Conservation (phyloP, 2,888 invertebrate genomes). For the Cybosia mesomella region DNA sequence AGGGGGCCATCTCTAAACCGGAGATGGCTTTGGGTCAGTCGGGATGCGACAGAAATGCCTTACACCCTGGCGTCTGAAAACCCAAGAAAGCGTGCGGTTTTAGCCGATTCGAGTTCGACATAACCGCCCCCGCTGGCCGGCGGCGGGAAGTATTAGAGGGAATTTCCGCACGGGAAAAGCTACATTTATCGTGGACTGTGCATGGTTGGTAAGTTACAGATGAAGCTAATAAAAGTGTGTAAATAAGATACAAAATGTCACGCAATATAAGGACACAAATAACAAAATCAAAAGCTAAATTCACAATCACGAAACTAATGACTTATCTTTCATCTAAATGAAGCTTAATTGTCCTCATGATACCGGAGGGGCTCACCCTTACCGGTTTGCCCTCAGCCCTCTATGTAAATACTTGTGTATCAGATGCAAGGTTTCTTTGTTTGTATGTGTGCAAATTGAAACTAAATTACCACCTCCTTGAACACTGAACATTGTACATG, state of each 20-base stretch:
- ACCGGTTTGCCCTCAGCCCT: constrained; percentile 36
- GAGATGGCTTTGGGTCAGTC: too few relatives aligned
- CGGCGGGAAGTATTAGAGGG: too few relatives aligned
- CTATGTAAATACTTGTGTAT: constrained; percentile 57
- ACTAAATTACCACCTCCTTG: constrained; percentile 72
- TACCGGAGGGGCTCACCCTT: constrained; percentile 26
- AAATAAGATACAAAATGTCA: not conserved
- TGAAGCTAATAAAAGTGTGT: not conserved
- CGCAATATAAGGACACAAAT: not conserved
- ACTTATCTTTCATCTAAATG: constrained; percentile 54
- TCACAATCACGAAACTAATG: constrained; percentile 24
- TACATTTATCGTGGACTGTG: too few relatives aligned
- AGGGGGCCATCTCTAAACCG: too few relatives aligned
- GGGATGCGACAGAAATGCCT: too few relatives aligned
- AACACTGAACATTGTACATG: constrained; percentile 39
- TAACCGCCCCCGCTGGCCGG: too few relatives aligned
- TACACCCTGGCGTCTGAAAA: too few relatives aligned
- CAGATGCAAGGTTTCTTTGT: constrained; percentile 27
- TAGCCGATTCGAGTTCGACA: too few relatives aligned
- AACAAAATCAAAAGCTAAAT: constrained; percentile 18
- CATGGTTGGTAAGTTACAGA: not conserved
- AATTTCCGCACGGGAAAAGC: too few relatives aligned
- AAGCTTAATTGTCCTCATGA: constrained; percentile 52
- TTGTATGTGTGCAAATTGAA: constrained; percentile 75
- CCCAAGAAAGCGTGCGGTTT: too few relatives aligned